Evolutionary conservation across 2,113 vertebrate genomes (phyloP), one percentile per base, ranked within the genome.

Genomic region (Mohoua ochrocephala): DNA sequence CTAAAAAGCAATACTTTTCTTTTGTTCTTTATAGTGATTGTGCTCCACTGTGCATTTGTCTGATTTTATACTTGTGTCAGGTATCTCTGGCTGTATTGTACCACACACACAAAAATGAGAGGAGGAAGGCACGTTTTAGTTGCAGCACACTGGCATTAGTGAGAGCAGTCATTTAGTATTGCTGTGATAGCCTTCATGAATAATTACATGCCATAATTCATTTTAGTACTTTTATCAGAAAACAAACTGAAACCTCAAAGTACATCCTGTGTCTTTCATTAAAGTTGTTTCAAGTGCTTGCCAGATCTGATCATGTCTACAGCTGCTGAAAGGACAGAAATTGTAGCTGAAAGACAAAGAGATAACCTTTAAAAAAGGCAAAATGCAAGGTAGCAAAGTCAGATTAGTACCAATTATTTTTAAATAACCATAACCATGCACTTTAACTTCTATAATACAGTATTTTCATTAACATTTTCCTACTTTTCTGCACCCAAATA

Each of bases 221-320:
- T 70, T 83, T 71, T 57, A 53, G 47, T 60, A 15, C 57, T 77
- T 82, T 42, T 59, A 67, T 67, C 59, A 92, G 65, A 73, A 84
- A 74, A 57, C 63, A 64, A 35, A 44, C 16, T 60, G 41, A 61
- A 56, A 82, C 27, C 14, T 33, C 37, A 49, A 41, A 82, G 63
- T 82, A 90, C 97, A 67, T 98, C 98, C 98, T 6, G 86, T 94
- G 60, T 98, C 95, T 96, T 97, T 98, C 97, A 98, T 98, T 95
- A 98, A 98, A 5, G 98, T 98, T 80, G 97, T 98, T 91, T 98
- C 98, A 93, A 99, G 98, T 12, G 97, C 98, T 33, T 87, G 47
- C 98, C 98, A 99, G 83, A 98, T 97, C 71, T 97, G 94, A 59
- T 98, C 91, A 27, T 99, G 98, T 3, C 68, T 97, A 95, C 97